Conservation (phyloP, 2,888 invertebrate species). For the Liopterus haemorrhoidalis region DNA sequence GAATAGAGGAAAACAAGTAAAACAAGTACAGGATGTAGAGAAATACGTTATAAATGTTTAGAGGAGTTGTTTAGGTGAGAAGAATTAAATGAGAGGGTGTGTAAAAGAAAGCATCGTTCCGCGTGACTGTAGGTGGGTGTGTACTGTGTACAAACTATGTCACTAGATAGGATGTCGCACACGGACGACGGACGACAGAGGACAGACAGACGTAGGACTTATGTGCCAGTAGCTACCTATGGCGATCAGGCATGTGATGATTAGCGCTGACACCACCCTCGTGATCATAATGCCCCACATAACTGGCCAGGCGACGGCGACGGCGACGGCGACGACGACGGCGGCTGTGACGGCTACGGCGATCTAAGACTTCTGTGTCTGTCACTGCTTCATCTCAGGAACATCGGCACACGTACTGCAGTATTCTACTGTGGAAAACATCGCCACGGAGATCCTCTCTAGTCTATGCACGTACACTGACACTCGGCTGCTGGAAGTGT, state of each 20-base stretch:
- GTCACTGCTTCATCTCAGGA: no score
- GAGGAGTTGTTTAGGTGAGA: neutral
- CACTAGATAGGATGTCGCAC: no score
- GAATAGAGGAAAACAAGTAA: slow-evolving; percentile 5
- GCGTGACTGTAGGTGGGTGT: slow-evolving; percentile 41
- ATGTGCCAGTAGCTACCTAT: slow-evolving; percentile 37
- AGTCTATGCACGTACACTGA: no score
- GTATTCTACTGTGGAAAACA: no score
- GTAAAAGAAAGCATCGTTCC: neutral
- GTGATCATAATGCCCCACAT: slow-evolving; percentile 37
- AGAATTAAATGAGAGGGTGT: slow-evolving; percentile 7
- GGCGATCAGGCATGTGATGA: slow-evolving; percentile 42
- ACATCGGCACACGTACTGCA: no score
- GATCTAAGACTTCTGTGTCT: slow-evolving; percentile 25
- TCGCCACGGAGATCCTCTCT: no score
- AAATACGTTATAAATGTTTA: neutral
- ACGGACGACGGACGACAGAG: no score
- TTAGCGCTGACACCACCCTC: slow-evolving; percentile 38
- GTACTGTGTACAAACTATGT: no score
- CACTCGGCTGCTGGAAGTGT: no score
- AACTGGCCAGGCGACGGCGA: slow-evolving; percentile 49
- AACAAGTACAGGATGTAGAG: slow-evolving; percentile 1
- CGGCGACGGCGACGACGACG: slow-evolving; percentile 44
- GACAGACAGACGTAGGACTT: neutral
- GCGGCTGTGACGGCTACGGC: neutral